Evolutionary conservation across 2,888 invertebrate genomes (phyloP), one percentile per base, ranked within the genome.

Genomic region (Platycheirus albimanus): DNA sequence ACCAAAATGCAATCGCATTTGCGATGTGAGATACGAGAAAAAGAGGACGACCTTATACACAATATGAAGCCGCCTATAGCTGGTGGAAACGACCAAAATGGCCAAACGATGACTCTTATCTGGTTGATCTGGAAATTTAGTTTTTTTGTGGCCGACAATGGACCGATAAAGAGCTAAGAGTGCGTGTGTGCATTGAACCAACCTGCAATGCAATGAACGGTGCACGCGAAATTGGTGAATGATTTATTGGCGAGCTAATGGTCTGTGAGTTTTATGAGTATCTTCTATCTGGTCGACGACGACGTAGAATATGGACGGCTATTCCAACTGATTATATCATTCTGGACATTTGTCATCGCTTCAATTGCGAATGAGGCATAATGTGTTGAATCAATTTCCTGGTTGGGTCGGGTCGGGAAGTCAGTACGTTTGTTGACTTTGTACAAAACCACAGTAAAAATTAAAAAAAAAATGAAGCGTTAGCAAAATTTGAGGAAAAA

Each of bases 181-280:
- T 78, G 78, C 72, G 83, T 78, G 78, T 33, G n/a, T 71, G 64
- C 64, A 78, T 20, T 71, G 56, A 67, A 64, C 67, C 71, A 83
- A 77, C 77, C 77, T 72, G 77, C 58, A 15, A 52, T 72, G 77
- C 58, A 15, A 52, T 74, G 64, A 67, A 61, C 66, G 66, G 63
- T 67, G 71, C 81, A 81, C 71, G 81, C 81, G 67, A 77, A 72
- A 47, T 76, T 58, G 61, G 13, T 74, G 67, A 83, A 69, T 78
- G 83, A 78, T 81, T 81, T 76, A 81, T 77, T 67, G 51, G 56
- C 41, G 13, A 36, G 24, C 69, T 64, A 63, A 69, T 83, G 51
- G 72, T 72, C 54, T 69, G 49, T 64, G 70, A 64, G 54, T 24
- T 67, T 66, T 66, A 76, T 66, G 66, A 47, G 52, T 11, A 43